phyloP scores from a whole-genome alignment of 2,113 vertebrate species.

The Lanius collurio region DNA sequence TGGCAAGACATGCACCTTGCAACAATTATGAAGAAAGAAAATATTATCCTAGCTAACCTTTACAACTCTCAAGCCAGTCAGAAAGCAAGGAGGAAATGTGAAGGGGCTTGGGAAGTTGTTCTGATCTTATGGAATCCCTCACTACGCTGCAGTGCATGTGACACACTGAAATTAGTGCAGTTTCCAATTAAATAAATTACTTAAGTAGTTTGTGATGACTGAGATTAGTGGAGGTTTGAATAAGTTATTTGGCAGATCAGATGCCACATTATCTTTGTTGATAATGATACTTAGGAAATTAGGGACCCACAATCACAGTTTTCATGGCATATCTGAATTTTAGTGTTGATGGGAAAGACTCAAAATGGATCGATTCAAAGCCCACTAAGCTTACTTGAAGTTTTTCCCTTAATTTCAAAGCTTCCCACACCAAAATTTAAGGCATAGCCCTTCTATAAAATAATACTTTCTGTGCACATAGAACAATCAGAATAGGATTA shows the following conservation, averaged over 20 bases:
- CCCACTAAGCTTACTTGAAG: not conserved
- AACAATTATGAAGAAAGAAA: not conserved
- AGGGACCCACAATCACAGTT: not conserved
- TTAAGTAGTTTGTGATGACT: not conserved
- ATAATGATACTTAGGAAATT: not conserved
- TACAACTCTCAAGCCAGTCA: not conserved
- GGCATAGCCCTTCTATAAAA: not conserved
- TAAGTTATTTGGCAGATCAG: not conserved
- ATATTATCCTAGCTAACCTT: not conserved
- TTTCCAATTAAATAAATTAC: not conserved
- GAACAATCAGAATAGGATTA: conserved; percentile 42
- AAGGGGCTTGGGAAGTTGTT: not conserved
- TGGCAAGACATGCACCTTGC: not conserved
- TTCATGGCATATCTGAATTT: not conserved
- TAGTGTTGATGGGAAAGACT: not conserved
- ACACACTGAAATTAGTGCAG: not conserved
- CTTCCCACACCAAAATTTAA: not conserved
- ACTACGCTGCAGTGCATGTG: not conserved
- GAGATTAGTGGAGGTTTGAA: not conserved
- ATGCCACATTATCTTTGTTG: not conserved
- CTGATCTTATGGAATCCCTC: not conserved
- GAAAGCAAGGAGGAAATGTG: not conserved
- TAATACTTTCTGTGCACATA: not conserved
- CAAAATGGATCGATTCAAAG: not conserved
- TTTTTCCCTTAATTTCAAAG: conserved; percentile 19